phyloP scores from a whole-genome alignment of 2,113 vertebrate species.

The Tetrax tetrax region DNA sequence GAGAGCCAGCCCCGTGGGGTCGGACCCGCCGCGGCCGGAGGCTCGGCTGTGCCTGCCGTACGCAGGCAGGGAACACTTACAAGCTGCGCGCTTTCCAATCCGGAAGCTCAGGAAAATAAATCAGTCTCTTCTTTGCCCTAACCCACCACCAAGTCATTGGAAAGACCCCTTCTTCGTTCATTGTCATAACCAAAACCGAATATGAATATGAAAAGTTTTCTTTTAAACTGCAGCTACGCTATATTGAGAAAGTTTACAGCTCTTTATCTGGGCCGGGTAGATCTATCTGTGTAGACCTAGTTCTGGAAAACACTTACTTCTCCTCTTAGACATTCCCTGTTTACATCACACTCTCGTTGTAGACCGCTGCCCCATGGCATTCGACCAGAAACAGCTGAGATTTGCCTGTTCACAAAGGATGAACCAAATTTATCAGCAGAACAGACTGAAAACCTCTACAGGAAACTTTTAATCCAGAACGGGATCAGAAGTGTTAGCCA shows the following conservation, averaged over 20 bases:
- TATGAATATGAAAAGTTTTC: fast-evolving
- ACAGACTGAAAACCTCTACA: constrained; percentile 88
- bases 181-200: background rate
- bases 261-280: background rate
- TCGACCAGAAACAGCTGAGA: constrained; percentile 77
- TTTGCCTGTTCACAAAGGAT: constrained; percentile 93
- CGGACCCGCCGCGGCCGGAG: too few relatives aligned
- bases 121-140: background rate
- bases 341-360: background rate
- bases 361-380: constrained; percentile 86
- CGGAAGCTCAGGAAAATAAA: background rate
- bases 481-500: constrained; percentile 80
- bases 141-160: background rate
- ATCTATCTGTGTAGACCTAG: too few relatives aligned
- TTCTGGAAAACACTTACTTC: background rate
- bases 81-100: background rate
- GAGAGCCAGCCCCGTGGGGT: fast-evolving
- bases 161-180: background rate
- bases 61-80: fast-evolving
- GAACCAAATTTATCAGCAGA: constrained; percentile 81
- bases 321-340: background rate
- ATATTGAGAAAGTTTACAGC: fast-evolving
- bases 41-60: background rate
- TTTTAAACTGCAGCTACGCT: background rate
- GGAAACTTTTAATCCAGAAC: constrained; percentile 79